Percentiles rank a stretch among this genome's conserved stretches.
These are phyloP conservation scores for Struthio camelus DNA, from an alignment of 2,113 vertebrate species.

Conservation along the genomic window DNA sequence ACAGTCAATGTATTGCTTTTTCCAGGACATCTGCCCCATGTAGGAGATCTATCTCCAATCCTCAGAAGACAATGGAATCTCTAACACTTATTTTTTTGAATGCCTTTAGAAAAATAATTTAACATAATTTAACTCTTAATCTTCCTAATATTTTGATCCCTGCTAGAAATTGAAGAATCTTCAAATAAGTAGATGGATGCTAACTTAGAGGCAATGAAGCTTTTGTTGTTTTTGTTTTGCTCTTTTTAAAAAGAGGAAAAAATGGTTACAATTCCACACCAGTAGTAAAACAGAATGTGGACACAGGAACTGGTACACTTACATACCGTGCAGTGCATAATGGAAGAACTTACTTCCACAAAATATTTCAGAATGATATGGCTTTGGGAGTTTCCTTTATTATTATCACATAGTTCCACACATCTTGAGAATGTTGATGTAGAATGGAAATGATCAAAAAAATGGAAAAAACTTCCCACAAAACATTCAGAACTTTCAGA, in stretches of 20 bases:
- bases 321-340: neutral
- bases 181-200: neutral
- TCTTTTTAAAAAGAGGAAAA: neutral
- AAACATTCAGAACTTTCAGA: neutral
- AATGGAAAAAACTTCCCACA: neutral
- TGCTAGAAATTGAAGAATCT: neutral
- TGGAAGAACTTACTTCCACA: neutral
- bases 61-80: neutral
- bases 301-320: neutral
- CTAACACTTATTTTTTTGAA: neutral
- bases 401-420: neutral
- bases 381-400: neutral
- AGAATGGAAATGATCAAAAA: neutral
- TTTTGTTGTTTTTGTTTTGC: neutral
- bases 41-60: neutral
- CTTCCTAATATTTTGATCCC: neutral
- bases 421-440: neutral
- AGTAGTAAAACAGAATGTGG: neutral
- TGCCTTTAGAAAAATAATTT: neutral
- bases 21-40: neutral
- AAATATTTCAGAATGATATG: neutral
- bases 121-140: neutral
- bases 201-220: neutral
- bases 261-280: neutral
- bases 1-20: neutral